These are phyloP conservation scores for Palloptera scutellata DNA, from an alignment of 2,888 invertebrate genomes.

Conservation along the genomic window DNA sequence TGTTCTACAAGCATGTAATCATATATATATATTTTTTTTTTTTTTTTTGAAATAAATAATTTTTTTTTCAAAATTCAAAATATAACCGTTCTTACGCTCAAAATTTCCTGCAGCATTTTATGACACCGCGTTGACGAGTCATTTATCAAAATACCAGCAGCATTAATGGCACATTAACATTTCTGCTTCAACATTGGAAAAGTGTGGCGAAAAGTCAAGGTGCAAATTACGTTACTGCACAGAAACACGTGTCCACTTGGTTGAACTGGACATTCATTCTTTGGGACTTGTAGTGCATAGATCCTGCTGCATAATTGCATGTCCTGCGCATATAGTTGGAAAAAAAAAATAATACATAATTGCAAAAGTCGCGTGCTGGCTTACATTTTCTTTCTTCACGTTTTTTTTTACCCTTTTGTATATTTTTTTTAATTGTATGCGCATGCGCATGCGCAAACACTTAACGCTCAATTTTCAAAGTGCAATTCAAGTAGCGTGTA, in stretches of 20 bases:
- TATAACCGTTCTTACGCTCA: slow-evolving; percentile 2
- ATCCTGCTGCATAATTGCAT: slow-evolving; percentile 24
- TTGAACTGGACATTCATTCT: slow-evolving; percentile 38
- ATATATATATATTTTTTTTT: slow-evolving; percentile 1
- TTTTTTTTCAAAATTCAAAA: not conserved
- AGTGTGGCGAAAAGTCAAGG: slow-evolving; percentile 46
- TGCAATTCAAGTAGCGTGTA: not conserved
- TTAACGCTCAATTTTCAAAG: slow-evolving; percentile 30
- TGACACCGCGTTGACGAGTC: not conserved
- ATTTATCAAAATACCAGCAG: slow-evolving; percentile 5
- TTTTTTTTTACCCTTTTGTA: not conserved
- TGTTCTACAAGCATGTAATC: no score
- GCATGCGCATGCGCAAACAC: slow-evolving; percentile 37
- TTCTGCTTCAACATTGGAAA: slow-evolving; percentile 12
- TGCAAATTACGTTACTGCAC: slow-evolving; percentile 48
- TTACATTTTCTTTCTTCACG: not conserved
- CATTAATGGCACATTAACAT: no score
- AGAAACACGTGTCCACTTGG: not conserved
- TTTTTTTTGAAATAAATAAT: not conserved
- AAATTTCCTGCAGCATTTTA: not conserved
- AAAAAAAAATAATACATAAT: not conserved
- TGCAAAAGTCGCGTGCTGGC: not conserved
- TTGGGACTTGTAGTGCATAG: no score
- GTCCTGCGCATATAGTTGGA: slow-evolving; percentile 1
- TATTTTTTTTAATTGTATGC: slow-evolving; percentile 25